A percentile compares a stretch with the other conserved stretches of the same genome.
Evolutionary conservation across 1,140 invertebrate genomes (phyloP).

Genomic region (Drosophila sp.): DNA sequence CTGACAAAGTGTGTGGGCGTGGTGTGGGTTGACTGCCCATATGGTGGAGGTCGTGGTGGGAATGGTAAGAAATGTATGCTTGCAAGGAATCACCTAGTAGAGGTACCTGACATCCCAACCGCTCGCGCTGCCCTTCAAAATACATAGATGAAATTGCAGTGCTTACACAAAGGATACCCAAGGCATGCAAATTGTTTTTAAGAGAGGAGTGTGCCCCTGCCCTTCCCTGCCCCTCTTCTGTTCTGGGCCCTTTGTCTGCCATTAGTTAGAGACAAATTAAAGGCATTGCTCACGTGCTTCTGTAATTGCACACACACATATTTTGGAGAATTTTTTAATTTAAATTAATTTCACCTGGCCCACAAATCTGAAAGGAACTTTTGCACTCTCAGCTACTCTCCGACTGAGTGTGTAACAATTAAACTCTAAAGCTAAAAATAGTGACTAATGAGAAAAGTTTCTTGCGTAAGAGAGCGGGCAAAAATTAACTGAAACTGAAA

Average conservation of each 20-base stretch:
- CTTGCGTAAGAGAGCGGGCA: slow-evolving; percentile 7
- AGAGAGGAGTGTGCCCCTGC: neutral
- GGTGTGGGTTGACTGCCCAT: slow-evolving; percentile 9
- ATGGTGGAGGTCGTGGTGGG: neutral
- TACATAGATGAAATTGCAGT: slow-evolving; percentile 64
- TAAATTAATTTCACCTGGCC: slow-evolving; percentile 51
- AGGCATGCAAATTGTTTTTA: slow-evolving; percentile 12
- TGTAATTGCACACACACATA: slow-evolving; percentile 62
- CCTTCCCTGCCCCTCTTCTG: neutral
- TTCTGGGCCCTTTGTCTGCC: slow-evolving; percentile 39
- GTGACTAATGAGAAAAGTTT: slow-evolving; percentile 80
- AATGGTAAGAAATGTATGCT: slow-evolving; percentile 4
- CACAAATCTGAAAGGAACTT: slow-evolving; percentile 60
- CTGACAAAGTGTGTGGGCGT: slow-evolving; percentile 21
- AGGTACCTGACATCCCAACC: neutral
- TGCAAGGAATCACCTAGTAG: slow-evolving; percentile 37
- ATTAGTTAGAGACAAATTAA: slow-evolving; percentile 44
- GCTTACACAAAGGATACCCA: slow-evolving; percentile 11
- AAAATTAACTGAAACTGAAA: slow-evolving; percentile 17
- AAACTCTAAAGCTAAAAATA: slow-evolving; percentile 77
- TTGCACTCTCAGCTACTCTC: slow-evolving; percentile 29
- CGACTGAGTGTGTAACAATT: slow-evolving; percentile 67
- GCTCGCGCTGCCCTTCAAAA: slow-evolving; percentile 4
- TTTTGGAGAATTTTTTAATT: slow-evolving; percentile 60
- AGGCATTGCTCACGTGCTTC: slow-evolving; percentile 65